Percentiles rank a stretch among this genome's conserved stretches.
phyloP scores from a whole-genome alignment of 2,888 invertebrate species.

The Melipona beecheii region DNA sequence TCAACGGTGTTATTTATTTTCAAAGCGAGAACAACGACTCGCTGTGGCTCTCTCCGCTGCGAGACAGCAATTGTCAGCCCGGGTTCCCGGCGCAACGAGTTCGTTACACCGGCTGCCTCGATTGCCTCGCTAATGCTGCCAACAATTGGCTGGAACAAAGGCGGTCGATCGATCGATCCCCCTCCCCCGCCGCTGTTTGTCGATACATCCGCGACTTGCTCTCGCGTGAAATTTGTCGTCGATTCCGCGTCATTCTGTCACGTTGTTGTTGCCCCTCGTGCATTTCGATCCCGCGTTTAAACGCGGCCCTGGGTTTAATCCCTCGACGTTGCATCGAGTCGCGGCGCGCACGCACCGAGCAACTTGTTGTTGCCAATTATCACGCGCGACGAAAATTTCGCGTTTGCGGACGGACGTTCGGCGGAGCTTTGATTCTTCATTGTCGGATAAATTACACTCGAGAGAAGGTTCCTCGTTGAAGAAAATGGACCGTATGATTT shows the following conservation, averaged over 20 bases:
- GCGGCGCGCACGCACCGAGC: background rate
- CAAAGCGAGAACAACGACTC: constrained; percentile 55
- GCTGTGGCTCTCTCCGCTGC: background rate
- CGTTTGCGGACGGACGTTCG: too few relatives aligned
- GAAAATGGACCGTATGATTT: too few relatives aligned
- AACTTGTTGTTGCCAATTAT: background rate
- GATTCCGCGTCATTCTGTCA: background rate
- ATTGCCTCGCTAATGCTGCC: constrained; percentile 42
- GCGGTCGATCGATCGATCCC: background rate
- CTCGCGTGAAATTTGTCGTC: constrained; percentile 11
- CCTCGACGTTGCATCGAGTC: background rate
- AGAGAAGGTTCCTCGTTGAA: too few relatives aligned
- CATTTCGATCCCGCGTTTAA: background rate
- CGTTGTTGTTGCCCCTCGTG: background rate
- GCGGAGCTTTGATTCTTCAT: too few relatives aligned
- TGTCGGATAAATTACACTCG: too few relatives aligned
- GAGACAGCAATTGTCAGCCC: constrained; percentile 14
- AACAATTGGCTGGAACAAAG: constrained; percentile 29
- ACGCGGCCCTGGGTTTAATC: background rate
- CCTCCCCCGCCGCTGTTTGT: background rate
- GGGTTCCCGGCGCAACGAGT: constrained; percentile 18
- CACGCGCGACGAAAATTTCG: background rate
- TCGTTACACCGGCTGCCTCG: constrained; percentile 43
- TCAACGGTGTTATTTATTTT: constrained; percentile 63
- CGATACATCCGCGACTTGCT: constrained; percentile 4